Evolutionary conservation across 1,140 invertebrate species (phyloP).

Genomic region (Aphaenogaster rudis): DNA sequence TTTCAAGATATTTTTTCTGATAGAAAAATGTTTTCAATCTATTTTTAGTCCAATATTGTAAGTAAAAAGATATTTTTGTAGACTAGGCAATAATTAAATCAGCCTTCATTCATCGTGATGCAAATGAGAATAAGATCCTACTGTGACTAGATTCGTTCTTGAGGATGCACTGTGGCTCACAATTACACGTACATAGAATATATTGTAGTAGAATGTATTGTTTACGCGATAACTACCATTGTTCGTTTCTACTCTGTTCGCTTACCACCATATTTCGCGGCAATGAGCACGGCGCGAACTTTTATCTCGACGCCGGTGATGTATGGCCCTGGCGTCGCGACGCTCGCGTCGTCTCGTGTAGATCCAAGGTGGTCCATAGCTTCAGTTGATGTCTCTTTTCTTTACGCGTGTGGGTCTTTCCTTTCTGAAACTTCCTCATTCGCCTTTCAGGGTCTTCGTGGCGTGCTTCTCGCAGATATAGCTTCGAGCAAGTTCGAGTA

Average conservation of each 20-base stretch:
- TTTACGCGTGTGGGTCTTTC: constrained; percentile 6
- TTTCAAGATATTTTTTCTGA: constrained; percentile 6
- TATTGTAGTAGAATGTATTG: constrained; percentile 40
- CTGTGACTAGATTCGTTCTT: background rate
- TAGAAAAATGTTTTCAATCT: background rate
- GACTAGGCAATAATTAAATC: background rate
- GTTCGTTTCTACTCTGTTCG: constrained; percentile 23
- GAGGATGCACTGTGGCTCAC: background rate
- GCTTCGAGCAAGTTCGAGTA: constrained; percentile 10
- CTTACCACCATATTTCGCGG: constrained; percentile 63
- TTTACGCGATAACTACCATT: constrained; percentile 60
- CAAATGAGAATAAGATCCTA: background rate
- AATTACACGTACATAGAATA: background rate
- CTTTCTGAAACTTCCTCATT: constrained; percentile 8
- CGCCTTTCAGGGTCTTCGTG: background rate
- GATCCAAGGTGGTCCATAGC: constrained; percentile 32
- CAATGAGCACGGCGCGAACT: constrained; percentile 66
- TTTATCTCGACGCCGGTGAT: constrained; percentile 66
- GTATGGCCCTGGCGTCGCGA: constrained; percentile 33
- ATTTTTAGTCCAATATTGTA: background rate
- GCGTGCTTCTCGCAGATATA: background rate
- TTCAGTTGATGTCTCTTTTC: constrained; percentile 30
- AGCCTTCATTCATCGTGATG: background rate
- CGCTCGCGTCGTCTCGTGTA: constrained; percentile 34
- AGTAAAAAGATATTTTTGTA: background rate